Evolutionary conservation across 2,888 invertebrate genomes (phyloP), one percentile per base, ranked within the genome.

Genomic region (Cheilosia pagana): DNA sequence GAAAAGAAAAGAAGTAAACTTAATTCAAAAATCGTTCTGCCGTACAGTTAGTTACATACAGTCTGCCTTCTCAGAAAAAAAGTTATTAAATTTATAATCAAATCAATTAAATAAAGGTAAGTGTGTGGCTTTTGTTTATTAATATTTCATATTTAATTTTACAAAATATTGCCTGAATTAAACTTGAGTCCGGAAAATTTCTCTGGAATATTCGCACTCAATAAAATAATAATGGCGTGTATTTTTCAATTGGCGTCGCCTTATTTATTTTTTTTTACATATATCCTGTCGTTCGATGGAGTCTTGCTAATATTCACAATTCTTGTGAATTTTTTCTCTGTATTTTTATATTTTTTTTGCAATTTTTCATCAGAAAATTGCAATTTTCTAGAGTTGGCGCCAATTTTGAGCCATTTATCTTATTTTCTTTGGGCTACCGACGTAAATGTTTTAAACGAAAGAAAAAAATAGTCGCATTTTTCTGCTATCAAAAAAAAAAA

Each of bases 171-270:
- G 10, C 10, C 10, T 35, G 31, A 10, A 10, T 35, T 3, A 12
- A 35, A 35, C 12, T 35, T 12, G 35, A 35, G 35, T 35, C 35
- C 35, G 12, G 35, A 35, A 14, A 50, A 45, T 19, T 60, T 31
- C 31, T 31, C 39, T 45, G 28, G 12, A 25, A 70, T 53, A n/a
- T n/a, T 62, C n/a, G 28, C 10, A 14, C n/a, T 23, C 21, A 14
- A 39, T 59, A 48, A 65, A 65, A 57, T 63, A 71, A 71, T 65
- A 82, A 82, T 82, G 82, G 82, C 82, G 82, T 82, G 28, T 72
- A 67, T 59, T 81, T 76, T 39, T 12, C 39, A 60, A 53, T 77
- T 65, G 82, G 82, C 82, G 82, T 82, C 82, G 55, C 53, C 48
- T 65, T 77, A 55, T 57, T 70, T 43, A 23, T 28, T 63, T 21